Evolutionary conservation across 2,888 invertebrate species (phyloP).

Genomic region (Amorpha juglandis): DNA sequence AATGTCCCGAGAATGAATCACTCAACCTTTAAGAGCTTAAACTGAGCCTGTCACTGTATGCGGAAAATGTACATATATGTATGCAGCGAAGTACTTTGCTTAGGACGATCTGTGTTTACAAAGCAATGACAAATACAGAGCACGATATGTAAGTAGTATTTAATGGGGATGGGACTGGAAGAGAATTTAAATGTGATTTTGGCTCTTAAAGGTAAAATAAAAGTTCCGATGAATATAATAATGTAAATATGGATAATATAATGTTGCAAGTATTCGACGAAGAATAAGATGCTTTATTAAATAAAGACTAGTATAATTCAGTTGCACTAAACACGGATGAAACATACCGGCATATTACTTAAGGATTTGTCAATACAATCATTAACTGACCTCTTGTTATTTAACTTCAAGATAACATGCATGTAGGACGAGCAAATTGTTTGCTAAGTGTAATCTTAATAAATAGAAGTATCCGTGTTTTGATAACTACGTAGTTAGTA

Average conservation of each 20-base stretch:
- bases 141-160: not conserved
- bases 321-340: not conserved
- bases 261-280: not conserved
- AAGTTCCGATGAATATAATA: no score
- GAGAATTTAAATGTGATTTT: not conserved
- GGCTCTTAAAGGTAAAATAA: not conserved
- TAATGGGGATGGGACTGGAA: not conserved
- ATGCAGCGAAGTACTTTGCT: slow-evolving; percentile 6
- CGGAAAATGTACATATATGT: slow-evolving; percentile 18
- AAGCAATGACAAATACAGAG: slow-evolving; percentile 7
- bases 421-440: slow-evolving; percentile 28
- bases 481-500: slow-evolving; percentile 11
- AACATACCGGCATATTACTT: not conserved
- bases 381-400: slow-evolving; percentile 25
- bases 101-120: slow-evolving; percentile 12
- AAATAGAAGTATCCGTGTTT: slow-evolving; percentile 21
- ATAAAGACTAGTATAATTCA: not conserved
- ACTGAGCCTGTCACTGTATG: not conserved
- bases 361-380: slow-evolving; percentile 13
- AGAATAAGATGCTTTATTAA: not conserved
- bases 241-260: no score
- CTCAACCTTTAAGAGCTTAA: slow-evolving; percentile 4
- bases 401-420: slow-evolving; percentile 28
- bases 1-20: slow-evolving; percentile 4
- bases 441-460: slow-evolving; percentile 22